Base-by-base conservation (phyloP, 2,113 vertebrate species). In the Phasianus colchicus region DNA sequence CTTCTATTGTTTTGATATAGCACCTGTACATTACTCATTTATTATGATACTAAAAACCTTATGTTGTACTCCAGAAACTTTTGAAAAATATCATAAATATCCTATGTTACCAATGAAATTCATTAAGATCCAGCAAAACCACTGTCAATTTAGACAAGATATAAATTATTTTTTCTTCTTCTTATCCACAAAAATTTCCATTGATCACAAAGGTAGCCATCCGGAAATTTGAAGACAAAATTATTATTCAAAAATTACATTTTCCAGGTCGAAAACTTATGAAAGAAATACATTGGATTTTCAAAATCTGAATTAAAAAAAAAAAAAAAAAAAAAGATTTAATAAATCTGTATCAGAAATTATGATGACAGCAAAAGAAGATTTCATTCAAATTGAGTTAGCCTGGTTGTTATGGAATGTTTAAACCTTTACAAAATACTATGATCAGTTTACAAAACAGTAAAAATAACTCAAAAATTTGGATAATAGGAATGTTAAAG, bases 91-190 rank as follows among this genome's bases (percentile, higher is more conserved):
- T 70, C 1, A 3, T 61, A 92, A 90, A 83, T 52, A 90, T 47
- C 54, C 7, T 48, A 5, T 52, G 18, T 47, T 92, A 30, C 16
- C 75, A 82, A 57, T 71, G 47, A 11, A 93, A 93, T 92, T 86
- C 8, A 66, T 74, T 88, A 71, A 58, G 17, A 4, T 34, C 14
- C 30, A 74, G 69, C 66, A n/a, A 83, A 86, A 57, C 10, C 65
- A 66, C 8, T 77, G 54, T 76, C 22, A 73, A 73, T 63, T 90
- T 80, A 77, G 17, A 80, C 76, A 61, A 83, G 27, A 27, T 2
- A 52, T 13, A 88, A 92, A 77, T 88, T 54, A 86, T 30, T 83
- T 47, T 70, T 92, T 67, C 30, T 90, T n/a, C 29, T 91, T 76
- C 34, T 66, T 6, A 43, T 86, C 6, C 15, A 38, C 38, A 38